Evolutionary conservation across 1,140 invertebrate genomes (phyloP).

Genomic region (Dryas iulia): DNA sequence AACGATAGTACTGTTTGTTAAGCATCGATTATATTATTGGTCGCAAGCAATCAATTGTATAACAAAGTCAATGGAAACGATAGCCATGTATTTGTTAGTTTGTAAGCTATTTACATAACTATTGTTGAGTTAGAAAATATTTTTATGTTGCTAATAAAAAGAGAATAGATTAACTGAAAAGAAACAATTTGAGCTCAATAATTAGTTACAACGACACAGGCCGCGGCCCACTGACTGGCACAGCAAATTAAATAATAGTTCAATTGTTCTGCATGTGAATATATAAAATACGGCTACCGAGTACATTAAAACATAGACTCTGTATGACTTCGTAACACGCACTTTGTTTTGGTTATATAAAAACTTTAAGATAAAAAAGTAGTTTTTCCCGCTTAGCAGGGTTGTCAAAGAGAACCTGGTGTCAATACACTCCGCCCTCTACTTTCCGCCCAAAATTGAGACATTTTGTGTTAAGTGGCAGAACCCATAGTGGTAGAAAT

Average conservation of each 20-base stretch:
- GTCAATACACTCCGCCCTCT: too few relatives aligned
- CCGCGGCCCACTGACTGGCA: constrained; percentile 3
- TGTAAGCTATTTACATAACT: not conserved
- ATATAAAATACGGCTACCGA: not conserved
- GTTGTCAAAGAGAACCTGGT: too few relatives aligned
- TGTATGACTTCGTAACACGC: not conserved
- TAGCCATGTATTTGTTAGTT: not conserved
- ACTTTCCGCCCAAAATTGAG: too few relatives aligned
- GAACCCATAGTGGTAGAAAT: too few relatives aligned
- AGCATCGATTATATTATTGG: not conserved
- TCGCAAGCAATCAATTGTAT: not conserved
- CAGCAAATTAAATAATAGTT: constrained; percentile 20
- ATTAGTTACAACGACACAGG: constrained; percentile 2
- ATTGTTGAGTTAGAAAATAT: not conserved
- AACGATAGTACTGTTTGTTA: not conserved
- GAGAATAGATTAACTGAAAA: not conserved
- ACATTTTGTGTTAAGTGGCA: too few relatives aligned
- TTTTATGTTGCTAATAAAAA: too few relatives aligned
- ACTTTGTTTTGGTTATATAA: not conserved
- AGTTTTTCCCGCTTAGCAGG: too few relatives aligned
- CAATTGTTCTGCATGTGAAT: constrained; percentile 22
- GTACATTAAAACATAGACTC: not conserved
- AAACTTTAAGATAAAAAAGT: too few relatives aligned
- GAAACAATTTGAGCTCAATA: not conserved
- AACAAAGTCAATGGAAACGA: not conserved